These are phyloP conservation scores for Oceanodroma leucorhoa DNA, from an alignment of 2,797 vertebrate genomes.

Conservation along the genomic window DNA sequence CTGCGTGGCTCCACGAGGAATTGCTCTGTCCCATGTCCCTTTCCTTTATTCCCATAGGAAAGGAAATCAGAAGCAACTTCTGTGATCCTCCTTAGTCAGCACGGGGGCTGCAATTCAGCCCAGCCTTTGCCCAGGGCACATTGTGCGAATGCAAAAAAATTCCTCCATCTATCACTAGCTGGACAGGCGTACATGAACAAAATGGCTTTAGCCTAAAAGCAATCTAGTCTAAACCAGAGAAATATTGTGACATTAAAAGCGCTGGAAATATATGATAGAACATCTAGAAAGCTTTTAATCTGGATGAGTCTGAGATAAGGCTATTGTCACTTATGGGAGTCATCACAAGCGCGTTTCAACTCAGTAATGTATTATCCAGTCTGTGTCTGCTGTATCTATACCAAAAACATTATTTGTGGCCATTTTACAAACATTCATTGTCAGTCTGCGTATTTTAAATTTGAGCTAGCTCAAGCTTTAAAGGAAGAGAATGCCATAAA, in stretches of 20 bases:
- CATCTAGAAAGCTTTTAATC: slow-evolving; percentile 23
- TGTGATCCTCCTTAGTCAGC: neutral
- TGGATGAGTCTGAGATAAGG: neutral
- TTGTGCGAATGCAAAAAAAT: neutral
- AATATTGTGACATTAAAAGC: slow-evolving; percentile 34
- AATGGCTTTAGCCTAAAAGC: slow-evolving; percentile 18
- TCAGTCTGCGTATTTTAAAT: neutral
- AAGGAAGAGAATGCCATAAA: neutral
- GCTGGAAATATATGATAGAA: neutral
- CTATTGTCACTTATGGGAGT: neutral
- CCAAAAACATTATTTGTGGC: neutral
- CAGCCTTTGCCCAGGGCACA: neutral
- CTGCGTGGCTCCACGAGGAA: rapidly evolving
- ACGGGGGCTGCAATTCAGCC: neutral
- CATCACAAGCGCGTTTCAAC: neutral
- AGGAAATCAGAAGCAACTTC: neutral
- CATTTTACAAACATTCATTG: neutral
- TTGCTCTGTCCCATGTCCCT: neutral
- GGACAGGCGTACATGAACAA: neutral
- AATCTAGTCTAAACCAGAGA: neutral
- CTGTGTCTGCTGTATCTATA: neutral
- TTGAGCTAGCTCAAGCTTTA: neutral
- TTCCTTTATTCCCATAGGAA: neutral
- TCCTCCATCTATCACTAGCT: neutral
- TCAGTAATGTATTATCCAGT: neutral